These are phyloP conservation scores for Coleophora deauratella DNA, from an alignment of 2,888 invertebrate genomes.

Conservation along the genomic window DNA sequence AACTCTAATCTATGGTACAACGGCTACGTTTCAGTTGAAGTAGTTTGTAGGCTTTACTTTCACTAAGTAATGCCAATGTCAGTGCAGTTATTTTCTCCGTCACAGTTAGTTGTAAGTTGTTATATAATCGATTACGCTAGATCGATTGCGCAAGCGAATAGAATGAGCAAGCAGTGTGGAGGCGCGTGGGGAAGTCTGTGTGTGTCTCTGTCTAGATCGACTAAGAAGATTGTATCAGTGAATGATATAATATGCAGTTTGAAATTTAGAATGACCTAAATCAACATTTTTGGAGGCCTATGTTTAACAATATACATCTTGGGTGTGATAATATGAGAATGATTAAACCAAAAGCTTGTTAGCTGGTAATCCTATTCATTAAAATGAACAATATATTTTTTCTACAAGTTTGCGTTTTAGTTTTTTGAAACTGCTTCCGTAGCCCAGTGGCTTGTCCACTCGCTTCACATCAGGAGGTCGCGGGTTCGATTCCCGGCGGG, in stretches of 20 bases:
- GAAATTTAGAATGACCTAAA: no score
- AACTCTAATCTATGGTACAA: constrained; percentile 7
- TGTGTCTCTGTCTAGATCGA: constrained; percentile 8
- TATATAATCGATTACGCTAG: constrained; percentile 41
- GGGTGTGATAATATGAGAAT: no score
- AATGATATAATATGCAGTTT: neutral
- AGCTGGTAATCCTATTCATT: no score
- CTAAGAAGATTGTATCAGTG: neutral
- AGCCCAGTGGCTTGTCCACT: no score
- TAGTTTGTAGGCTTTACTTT: constrained; percentile 40
- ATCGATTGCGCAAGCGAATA: constrained; percentile 36
- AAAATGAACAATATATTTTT: no score
- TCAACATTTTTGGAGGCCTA: no score
- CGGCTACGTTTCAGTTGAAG: constrained; percentile 14
- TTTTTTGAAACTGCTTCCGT: no score
- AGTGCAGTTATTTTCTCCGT: constrained; percentile 49
- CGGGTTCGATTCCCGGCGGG: no score
- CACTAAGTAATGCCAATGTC: constrained; percentile 68
- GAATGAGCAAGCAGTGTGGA: constrained; percentile 10
- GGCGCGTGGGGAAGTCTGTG: constrained; percentile 15
- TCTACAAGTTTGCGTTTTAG: no score
- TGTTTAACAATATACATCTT: no score
- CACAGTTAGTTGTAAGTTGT: constrained; percentile 18
- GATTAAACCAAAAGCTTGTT: no score
- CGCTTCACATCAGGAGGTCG: no score